A percentile compares a stretch with the other conserved stretches of the same genome.
Evolutionary conservation across 2,113 vertebrate species (phyloP).

Genomic region (Otis tarda): DNA sequence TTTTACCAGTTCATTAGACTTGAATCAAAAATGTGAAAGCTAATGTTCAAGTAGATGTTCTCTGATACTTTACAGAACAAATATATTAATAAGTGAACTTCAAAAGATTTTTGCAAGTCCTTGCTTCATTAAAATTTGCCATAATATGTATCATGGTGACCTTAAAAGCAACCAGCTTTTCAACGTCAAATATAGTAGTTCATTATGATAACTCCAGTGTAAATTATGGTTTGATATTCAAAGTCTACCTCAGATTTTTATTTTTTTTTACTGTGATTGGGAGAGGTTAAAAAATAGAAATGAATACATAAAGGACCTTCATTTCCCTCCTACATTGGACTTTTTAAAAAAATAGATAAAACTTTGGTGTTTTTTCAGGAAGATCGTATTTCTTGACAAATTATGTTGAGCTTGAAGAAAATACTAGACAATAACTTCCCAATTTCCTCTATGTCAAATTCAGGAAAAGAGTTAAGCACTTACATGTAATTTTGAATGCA

Average conservation of each 20-base stretch:
- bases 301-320: not conserved
- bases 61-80: conserved; percentile 27
- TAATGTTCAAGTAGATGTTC: not conserved
- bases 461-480: conserved; percentile 32
- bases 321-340: not conserved
- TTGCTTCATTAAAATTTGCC: conserved; percentile 39
- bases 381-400: conserved; percentile 32
- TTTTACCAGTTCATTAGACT: not conserved
- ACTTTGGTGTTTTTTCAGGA: not conserved
- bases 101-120: conserved; percentile 23
- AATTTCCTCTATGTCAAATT: conserved; percentile 34
- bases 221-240: not conserved
- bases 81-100: conserved; percentile 11
- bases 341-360: not conserved
- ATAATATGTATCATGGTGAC: not conserved
- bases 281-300: not conserved
- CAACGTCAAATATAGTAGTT: not conserved
- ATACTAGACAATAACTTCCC: conserved; percentile 19
- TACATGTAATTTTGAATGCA: conserved; percentile 24
- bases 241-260: not conserved
- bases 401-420: conserved; percentile 4
- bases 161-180: conserved; percentile 14
- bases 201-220: not conserved
- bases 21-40: conserved; percentile 1
- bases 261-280: not conserved